Percentiles rank a stretch among this genome's conserved stretches.
Conservation (phyloP, 2,888 invertebrate species). For the Byasa hedistus region DNA sequence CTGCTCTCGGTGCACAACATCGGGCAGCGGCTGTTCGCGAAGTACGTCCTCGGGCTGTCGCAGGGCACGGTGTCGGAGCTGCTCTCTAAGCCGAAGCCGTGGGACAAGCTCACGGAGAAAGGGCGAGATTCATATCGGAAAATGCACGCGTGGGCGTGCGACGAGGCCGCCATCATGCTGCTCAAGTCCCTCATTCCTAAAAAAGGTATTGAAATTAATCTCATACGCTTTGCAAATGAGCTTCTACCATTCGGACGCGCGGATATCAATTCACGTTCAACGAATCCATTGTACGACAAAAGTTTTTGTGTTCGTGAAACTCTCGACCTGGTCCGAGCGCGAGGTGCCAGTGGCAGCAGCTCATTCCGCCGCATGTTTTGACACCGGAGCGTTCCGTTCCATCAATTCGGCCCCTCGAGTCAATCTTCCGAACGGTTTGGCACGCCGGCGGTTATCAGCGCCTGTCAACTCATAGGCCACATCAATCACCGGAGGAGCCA, state of each 20-base stretch:
- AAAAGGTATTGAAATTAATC: conserved; percentile 88
- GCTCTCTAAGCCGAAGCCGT: conserved; percentile 98
- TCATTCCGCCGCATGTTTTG: conserved; percentile 47
- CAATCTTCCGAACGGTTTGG: conserved; percentile 66
- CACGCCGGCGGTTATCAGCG: conserved; percentile 59
- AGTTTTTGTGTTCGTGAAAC: no score
- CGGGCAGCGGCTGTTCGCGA: conserved; percentile 98
- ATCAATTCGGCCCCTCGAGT: conserved; percentile 49
- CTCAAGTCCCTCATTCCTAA: conserved; percentile 98
- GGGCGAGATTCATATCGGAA: conserved; percentile 99
- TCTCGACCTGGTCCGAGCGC: neutral
- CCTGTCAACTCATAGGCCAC: conserved; percentile 60
- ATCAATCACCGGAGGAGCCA: conserved; percentile 68
- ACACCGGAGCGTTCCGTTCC: conserved; percentile 45
- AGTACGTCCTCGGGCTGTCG: conserved; percentile 96
- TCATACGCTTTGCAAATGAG: conserved; percentile 40
- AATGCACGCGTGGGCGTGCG: conserved; percentile 99
- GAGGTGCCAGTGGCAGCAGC: conserved; percentile 36
- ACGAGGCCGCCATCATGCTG: conserved; percentile 97
- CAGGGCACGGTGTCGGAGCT: conserved; percentile 99
- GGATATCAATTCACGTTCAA: conserved; percentile 7
- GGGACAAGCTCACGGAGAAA: conserved; percentile 99
- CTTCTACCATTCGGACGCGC: conserved; percentile 30
- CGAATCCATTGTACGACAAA: neutral
- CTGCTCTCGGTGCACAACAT: conserved; percentile 98